These are phyloP conservation scores for Syrista parreyssii DNA, from an alignment of 2,888 invertebrate species.

Conservation along the genomic window DNA sequence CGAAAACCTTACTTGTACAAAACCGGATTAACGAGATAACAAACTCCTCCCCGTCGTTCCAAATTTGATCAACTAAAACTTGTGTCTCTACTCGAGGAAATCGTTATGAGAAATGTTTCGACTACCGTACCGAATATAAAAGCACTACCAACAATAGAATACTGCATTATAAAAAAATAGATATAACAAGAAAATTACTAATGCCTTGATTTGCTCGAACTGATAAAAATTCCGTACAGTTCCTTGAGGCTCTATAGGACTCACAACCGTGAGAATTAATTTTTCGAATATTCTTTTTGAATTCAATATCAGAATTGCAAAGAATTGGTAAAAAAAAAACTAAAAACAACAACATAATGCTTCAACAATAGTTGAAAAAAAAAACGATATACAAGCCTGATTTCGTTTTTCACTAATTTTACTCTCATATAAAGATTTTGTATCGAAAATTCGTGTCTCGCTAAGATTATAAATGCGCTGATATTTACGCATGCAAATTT, in stretches of 20 bases:
- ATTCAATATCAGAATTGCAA: neutral
- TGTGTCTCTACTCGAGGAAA: neutral
- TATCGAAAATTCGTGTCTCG: too few species aligned
- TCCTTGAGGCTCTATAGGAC: neutral
- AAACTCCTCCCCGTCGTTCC: conserved; percentile 7
- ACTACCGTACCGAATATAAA: neutral
- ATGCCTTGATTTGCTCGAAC: neutral
- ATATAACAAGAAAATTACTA: neutral
- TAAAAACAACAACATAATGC: neutral
- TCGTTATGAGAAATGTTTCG: conserved; percentile 23
- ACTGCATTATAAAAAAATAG: conserved; percentile 20
- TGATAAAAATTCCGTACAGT: neutral
- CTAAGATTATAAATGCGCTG: neutral
- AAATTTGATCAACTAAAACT: conserved; percentile 15
- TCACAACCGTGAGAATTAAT: neutral
- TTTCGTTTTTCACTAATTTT: neutral
- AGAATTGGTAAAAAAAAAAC: neutral
- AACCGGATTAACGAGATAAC: conserved; percentile 9
- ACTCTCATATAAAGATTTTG: neutral
- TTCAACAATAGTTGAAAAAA: neutral
- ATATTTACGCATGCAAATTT: neutral
- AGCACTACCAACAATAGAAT: conserved; percentile 11
- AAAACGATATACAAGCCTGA: neutral
- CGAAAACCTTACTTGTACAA: conserved; percentile 26
- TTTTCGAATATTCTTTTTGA: neutral